Evolutionary conservation across 1,140 invertebrate species (phyloP).

Genomic region (Helicoverpa armigera): DNA sequence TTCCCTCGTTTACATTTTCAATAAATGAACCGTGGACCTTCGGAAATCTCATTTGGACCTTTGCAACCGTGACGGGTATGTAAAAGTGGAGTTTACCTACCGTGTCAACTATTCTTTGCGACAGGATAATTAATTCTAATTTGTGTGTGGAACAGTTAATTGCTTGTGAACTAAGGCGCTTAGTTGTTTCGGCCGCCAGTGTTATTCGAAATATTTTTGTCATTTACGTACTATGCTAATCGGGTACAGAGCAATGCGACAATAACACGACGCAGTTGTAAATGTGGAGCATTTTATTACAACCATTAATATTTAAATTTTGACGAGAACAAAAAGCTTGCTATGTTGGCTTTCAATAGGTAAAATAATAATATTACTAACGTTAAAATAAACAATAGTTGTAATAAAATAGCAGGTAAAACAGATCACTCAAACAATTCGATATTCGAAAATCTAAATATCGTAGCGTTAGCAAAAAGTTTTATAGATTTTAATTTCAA

Average conservation of each 20-base stretch:
- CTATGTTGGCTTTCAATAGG: not conserved
- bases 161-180: constrained; percentile 8
- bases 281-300: constrained; percentile 11
- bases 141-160: constrained; percentile 32
- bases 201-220: constrained; percentile 36
- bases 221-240: constrained; percentile 39
- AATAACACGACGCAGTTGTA: not conserved
- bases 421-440: not conserved
- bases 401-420: not conserved
- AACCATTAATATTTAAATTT: constrained; percentile 15
- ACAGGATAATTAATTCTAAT: constrained; percentile 41
- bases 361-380: not conserved
- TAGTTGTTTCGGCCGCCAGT: constrained; percentile 6
- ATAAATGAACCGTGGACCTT: constrained; percentile 50
- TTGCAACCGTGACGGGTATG: constrained; percentile 49
- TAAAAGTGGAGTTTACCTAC: constrained; percentile 40
- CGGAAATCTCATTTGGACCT: constrained; percentile 50
- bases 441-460: not conserved
- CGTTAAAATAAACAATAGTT: not conserved
- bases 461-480: no score
- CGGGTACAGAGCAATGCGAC: constrained; percentile 23
- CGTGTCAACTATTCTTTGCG: constrained; percentile 37
- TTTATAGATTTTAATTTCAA: no score
- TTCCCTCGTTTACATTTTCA: constrained; percentile 52
- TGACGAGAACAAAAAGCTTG: not conserved